phyloP scores from a whole-genome alignment of 2,113 vertebrate genomes.

The Chaenocephalus aceratus region DNA sequence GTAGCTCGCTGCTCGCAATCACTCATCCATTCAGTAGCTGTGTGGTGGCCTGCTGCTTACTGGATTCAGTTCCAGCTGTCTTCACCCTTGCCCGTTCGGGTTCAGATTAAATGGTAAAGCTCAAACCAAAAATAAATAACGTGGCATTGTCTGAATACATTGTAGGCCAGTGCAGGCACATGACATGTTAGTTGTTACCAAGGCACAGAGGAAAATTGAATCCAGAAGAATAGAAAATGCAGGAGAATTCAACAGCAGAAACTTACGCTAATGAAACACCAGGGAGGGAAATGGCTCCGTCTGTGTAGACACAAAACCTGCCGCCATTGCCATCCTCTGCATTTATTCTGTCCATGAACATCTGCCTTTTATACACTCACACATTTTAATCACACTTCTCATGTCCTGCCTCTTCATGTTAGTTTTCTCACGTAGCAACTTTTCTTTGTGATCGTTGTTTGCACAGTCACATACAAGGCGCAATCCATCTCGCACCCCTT shows the following conservation, averaged over 20 bases:
- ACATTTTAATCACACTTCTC: background rate
- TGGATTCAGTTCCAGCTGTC: conserved; percentile 49
- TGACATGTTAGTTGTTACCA: background rate
- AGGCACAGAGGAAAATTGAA: background rate
- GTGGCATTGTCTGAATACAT: background rate
- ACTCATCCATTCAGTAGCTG: conserved; percentile 63
- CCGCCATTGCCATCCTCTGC: background rate
- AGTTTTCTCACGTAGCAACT: conserved; percentile 8
- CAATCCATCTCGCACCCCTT: background rate
- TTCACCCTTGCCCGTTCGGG: background rate
- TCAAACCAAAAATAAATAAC: background rate
- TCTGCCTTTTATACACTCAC: conserved; percentile 3
- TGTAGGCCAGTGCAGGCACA: background rate
- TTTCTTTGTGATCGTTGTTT: conserved; percentile 22
- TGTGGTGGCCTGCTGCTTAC: conserved; percentile 58
- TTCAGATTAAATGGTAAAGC: conserved; percentile 4
- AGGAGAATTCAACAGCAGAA: background rate
- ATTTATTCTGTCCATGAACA: conserved; percentile 1
- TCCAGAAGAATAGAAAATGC: background rate
- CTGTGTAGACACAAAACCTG: background rate
- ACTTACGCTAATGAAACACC: too few species aligned
- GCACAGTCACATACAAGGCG: conserved; percentile 13
- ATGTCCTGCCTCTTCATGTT: background rate
- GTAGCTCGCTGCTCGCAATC: conserved; percentile 52
- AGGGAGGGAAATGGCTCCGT: too few species aligned